These are phyloP conservation scores for Luidia sarsii DNA, from an alignment of 53 echinoderm and acorn worm species.

Conservation along the genomic window DNA sequence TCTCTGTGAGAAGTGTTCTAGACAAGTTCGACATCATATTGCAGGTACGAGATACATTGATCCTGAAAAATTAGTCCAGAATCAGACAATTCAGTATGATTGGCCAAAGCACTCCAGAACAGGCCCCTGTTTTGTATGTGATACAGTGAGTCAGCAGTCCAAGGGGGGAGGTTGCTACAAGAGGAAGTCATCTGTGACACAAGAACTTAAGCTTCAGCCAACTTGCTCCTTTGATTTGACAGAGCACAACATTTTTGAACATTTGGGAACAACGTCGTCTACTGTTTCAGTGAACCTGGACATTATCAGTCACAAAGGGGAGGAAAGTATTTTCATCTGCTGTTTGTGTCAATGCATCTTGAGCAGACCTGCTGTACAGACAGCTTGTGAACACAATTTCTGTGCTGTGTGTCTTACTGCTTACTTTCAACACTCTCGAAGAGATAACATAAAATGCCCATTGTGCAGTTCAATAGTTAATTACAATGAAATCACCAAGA, in stretches of 20 bases:
- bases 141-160: not conserved
- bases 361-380: not conserved
- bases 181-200: not conserved
- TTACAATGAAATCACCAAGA: not conserved
- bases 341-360: conserved; percentile 10
- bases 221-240: not conserved
- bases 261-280: not conserved
- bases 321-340: conserved; percentile 6
- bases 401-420: not conserved
- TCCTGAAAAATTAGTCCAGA: not conserved
- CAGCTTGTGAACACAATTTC: conserved; percentile 18
- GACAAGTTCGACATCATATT: not conserved
- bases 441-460: not conserved
- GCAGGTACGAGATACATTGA: not conserved
- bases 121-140: not conserved
- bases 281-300: conserved; percentile 1
- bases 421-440: not conserved
- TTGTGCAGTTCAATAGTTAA: not conserved
- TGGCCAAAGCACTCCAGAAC: not conserved
- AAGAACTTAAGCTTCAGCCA: not conserved
- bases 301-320: not conserved
- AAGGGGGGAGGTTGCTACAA: not conserved
- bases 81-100: not conserved
- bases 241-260: not conserved
- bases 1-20: conserved; percentile 6